Evolutionary conservation across 2,797 vertebrate species (phyloP).

Genomic region (Amazona finschi): DNA sequence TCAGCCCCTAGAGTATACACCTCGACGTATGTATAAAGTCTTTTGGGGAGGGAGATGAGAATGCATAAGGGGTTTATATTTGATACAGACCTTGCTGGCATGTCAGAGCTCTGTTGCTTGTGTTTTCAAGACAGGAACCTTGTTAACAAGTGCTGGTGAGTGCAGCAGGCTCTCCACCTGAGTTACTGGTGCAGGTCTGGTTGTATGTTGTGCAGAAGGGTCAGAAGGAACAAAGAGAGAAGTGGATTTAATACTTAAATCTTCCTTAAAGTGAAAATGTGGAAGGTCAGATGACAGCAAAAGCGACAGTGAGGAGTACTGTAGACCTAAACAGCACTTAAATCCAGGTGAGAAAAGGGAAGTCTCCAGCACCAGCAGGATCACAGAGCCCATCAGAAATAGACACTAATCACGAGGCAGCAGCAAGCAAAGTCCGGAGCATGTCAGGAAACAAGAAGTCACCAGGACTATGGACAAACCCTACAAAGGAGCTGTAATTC

Average conservation of each 20-base stretch:
- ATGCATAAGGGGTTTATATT: neutral
- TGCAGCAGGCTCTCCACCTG: neutral
- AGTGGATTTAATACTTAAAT: neutral
- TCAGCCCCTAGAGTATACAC: neutral
- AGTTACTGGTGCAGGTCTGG: neutral
- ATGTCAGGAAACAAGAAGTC: neutral
- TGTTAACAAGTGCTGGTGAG: neutral
- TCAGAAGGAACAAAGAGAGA: neutral
- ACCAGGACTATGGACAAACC: neutral
- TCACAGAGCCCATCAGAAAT: neutral
- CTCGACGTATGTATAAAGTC: neutral
- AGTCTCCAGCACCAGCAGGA: neutral
- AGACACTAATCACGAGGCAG: neutral
- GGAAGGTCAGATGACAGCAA: neutral
- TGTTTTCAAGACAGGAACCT: neutral
- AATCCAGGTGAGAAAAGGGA: neutral
- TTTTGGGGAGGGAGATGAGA: neutral
- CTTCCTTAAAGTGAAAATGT: neutral
- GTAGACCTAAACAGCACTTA: neutral
- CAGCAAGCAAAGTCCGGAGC: neutral
- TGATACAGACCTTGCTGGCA: neutral
- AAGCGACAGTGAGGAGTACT: neutral
- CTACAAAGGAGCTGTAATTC: slow-evolving; percentile 5
- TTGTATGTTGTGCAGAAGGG: neutral
- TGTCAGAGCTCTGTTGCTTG: neutral